Percentiles rank a stretch among this genome's conserved stretches.
Evolutionary conservation across 2,113 vertebrate genomes (phyloP).

Genomic region (Collichthys lucidus): DNA sequence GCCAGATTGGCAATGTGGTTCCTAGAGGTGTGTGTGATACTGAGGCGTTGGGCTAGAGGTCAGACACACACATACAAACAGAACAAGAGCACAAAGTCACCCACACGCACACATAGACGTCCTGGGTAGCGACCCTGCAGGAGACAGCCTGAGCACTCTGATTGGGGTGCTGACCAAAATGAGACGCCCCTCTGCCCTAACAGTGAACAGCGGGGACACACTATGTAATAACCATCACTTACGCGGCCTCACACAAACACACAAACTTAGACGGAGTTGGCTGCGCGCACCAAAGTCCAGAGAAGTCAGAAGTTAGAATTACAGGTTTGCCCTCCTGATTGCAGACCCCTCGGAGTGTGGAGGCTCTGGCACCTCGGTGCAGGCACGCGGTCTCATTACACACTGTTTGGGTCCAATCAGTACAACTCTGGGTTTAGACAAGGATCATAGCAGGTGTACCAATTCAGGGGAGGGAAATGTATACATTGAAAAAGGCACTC

Average conservation of each 20-base stretch:
- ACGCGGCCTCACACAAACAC: conserved; percentile 32
- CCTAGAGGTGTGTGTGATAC: conserved; percentile 31
- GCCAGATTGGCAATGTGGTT: conserved; percentile 43
- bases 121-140: conserved; percentile 19
- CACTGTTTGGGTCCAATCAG: conserved; percentile 62
- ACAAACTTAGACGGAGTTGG: conserved; percentile 38
- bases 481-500: conserved; percentile 26
- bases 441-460: conserved; percentile 30
- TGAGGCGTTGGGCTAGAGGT: conserved; percentile 29
- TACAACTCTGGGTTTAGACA: conserved; percentile 39
- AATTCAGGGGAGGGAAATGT: conserved; percentile 37
- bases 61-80: conserved; percentile 36
- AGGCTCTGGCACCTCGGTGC: conserved; percentile 23
- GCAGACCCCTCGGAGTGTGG: conserved; percentile 45
- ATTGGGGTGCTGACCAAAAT: conserved; percentile 76
- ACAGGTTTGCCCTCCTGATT: conserved; percentile 70
- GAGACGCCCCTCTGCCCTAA: conserved; percentile 46
- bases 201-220: conserved; percentile 39
- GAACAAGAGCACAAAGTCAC: neutral
- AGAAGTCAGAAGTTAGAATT: conserved; percentile 63
- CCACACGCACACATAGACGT: conserved; percentile 6
- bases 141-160: conserved; percentile 56
- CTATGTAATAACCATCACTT: conserved; percentile 62
- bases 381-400: conserved; percentile 52
- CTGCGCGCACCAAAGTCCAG: conserved; percentile 28